phyloP scores from a whole-genome alignment of 2,797 vertebrate species.

The Coreius guichenoti region DNA sequence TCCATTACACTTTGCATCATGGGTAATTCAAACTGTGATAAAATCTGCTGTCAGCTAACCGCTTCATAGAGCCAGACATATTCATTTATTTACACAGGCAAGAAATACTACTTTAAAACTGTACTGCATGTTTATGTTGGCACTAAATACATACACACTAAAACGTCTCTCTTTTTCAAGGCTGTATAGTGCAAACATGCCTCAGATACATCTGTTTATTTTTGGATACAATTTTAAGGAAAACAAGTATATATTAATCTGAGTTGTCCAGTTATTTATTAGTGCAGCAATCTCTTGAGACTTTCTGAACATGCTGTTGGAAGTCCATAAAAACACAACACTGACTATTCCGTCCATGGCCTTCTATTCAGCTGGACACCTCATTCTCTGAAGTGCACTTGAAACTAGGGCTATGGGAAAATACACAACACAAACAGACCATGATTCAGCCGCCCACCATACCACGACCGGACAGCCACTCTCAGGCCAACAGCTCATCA shows the following conservation, averaged over 20 bases:
- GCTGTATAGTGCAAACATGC: conserved; percentile 49
- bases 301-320: conserved; percentile 59
- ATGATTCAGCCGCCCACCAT: conserved; percentile 61
- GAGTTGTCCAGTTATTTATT: conserved; percentile 49
- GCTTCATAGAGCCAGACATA: conserved; percentile 53
- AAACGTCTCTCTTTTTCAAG: conserved; percentile 52
- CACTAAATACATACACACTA: conserved; percentile 58
- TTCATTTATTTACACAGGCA: conserved; percentile 70
- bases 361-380: conserved; percentile 47
- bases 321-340: conserved; percentile 37
- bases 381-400: conserved; percentile 44
- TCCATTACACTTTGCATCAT: conserved; percentile 49
- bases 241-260: conserved; percentile 40
- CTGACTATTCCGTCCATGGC: conserved; percentile 43
- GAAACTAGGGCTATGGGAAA: conserved; percentile 67
- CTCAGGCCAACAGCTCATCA: conserved; percentile 60
- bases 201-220: conserved; percentile 44
- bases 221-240: conserved; percentile 41
- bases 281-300: conserved; percentile 51
- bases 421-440: conserved; percentile 57
- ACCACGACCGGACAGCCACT: conserved; percentile 61
- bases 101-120: conserved; percentile 42
- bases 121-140: conserved; percentile 61
- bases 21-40: conserved; percentile 59
- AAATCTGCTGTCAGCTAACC: conserved; percentile 59